Evolutionary conservation across 2,888 invertebrate species (phyloP).

Genomic region (Himalopsyche kuldschensis): DNA sequence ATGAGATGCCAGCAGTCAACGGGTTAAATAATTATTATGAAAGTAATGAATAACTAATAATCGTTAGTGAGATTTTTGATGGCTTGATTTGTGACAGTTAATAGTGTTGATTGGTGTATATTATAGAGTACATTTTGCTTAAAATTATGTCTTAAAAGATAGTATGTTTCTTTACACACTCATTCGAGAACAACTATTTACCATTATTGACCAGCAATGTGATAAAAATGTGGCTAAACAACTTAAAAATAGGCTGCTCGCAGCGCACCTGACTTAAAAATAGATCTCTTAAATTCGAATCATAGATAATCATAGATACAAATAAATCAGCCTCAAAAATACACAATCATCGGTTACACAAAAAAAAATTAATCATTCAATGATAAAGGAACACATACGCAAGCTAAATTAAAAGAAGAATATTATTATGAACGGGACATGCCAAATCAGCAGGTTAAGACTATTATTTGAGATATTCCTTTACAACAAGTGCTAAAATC

Average conservation of each 20-base stretch:
- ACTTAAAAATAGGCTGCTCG: conserved; percentile 32
- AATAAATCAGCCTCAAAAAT: conserved; percentile 1
- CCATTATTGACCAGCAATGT: conserved; percentile 39
- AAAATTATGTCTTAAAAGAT: background rate
- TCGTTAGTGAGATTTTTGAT: too few relatives aligned
- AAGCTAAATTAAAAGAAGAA: background rate
- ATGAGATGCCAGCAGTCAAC: too few relatives aligned
- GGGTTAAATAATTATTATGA: too few relatives aligned
- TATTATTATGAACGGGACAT: background rate
- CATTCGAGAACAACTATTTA: conserved; percentile 27
- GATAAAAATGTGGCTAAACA: conserved; percentile 32
- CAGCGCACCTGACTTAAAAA: conserved; percentile 28
- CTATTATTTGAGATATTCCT: too few relatives aligned
- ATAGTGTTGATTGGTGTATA: background rate
- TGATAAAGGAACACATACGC: background rate
- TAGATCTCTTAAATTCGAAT: conserved; percentile 10
- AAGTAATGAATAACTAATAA: too few relatives aligned
- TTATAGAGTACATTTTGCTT: background rate
- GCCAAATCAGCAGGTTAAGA: too few relatives aligned
- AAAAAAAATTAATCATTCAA: background rate
- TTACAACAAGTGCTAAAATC: too few relatives aligned
- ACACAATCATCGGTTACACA: background rate
- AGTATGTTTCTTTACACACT: conserved; percentile 1
- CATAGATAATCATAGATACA: background rate
- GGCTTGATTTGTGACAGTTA: background rate